Evolutionary conservation across 2,113 vertebrate species (phyloP).

Genomic region (Solenodon paradoxus): DNA sequence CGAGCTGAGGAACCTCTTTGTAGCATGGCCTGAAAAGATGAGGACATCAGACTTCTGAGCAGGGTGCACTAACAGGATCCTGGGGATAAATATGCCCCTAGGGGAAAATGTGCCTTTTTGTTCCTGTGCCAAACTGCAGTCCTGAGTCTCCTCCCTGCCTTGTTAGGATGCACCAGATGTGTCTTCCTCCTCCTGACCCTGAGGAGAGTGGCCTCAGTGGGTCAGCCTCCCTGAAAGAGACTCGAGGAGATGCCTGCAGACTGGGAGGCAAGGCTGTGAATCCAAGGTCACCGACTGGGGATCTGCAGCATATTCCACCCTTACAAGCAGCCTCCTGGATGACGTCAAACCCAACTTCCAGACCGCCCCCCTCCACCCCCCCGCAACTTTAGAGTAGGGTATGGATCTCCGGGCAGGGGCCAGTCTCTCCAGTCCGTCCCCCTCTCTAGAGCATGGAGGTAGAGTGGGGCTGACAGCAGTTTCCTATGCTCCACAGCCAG

Average conservation of each 20-base stretch:
- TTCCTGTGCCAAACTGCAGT: neutral
- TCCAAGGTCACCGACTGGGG: neutral
- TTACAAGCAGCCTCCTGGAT: neutral
- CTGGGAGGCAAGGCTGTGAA: neutral
- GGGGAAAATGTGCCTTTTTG: neutral
- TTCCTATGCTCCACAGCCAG: neutral
- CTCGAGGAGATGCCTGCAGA: neutral
- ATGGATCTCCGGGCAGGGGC: neutral
- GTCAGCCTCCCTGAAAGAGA: neutral
- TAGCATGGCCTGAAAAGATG: neutral
- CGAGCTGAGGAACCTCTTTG: neutral
- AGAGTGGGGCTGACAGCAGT: neutral
- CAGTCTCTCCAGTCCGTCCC: neutral
- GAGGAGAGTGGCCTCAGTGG: neutral
- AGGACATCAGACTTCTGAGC: neutral
- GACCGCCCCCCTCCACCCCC: accelerated
- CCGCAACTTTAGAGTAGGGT: no score
- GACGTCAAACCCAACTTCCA: neutral
- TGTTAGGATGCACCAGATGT: no score
- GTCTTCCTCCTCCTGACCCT: no score
- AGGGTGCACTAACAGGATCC: neutral
- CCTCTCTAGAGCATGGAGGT: no score
- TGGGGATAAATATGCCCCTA: neutral
- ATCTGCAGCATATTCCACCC: neutral
- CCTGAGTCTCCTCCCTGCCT: no score